Base-by-base conservation (phyloP, 2,888 invertebrate species). In the Coenonympha arcania region DNA sequence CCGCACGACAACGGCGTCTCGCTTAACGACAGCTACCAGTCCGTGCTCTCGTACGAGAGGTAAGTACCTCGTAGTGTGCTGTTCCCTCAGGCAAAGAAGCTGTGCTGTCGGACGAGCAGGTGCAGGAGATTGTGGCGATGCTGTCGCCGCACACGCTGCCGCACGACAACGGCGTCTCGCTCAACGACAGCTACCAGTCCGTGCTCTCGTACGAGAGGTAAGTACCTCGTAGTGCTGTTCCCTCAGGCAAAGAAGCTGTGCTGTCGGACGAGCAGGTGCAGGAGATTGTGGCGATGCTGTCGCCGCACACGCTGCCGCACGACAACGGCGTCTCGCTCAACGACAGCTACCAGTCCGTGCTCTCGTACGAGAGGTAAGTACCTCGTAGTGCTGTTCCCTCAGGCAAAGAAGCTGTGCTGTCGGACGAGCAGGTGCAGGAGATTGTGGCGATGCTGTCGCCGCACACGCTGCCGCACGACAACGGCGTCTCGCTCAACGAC, bases 341-440 rank as follows among this genome's bases (percentile, higher is more conserved):
- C 73, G 88, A 88, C 65, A 87, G 87, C 78, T 87, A 87, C 79
- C 87, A 87, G 79, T 87, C 87, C 63, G 81, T 87, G 77, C 84
- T 87, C 75, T 86, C 86, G 1, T 87, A 87, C 55, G 86, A 87
- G 77, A 87, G 87, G 85, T 85, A 36, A 30, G n/a, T n/a, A n/a
- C n/a, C n/a, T n/a, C 3, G 36, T 37, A n/a, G n/a, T 13, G 9
- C n/a, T 19, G 22, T 22, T 8, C 13, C 9, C n/a, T 1, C 82
- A 93, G 93, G 79, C 92, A 92, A 89, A n/a, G 93, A 93, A 81
- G 90, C 91, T 71, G 85, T 94, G 69, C 88, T 94, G 69, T 94
- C 94, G 54, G 95, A 95, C 76, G 95, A 95, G 83, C 95, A 95
- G 81, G 95, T 95, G 61, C 93, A 94, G 78, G 95, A 95, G 88